A percentile compares a stretch with the other conserved stretches of the same genome.
Conservation (phyloP, 2,113 vertebrate species). For the Ophthalmolycus amberensis region DNA sequence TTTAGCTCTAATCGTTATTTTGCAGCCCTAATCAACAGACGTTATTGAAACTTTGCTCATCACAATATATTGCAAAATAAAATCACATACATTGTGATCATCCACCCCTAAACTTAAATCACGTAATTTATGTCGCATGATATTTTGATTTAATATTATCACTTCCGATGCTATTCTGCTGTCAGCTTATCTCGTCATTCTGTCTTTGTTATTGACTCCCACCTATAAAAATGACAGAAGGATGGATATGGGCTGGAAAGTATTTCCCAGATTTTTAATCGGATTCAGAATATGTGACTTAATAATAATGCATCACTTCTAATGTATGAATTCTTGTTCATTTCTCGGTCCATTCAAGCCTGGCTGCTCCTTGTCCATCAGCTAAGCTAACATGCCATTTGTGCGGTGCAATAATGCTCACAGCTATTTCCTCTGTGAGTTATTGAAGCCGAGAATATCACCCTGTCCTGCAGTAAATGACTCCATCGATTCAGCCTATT, state of each 20-base stretch:
- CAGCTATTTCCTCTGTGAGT: constrained; percentile 61
- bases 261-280: not conserved
- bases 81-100: not conserved
- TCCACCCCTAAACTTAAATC: not conserved
- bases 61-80: not conserved
- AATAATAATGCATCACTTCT: constrained; percentile 34
- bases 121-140: not conserved
- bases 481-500: constrained; percentile 58
- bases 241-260: not conserved
- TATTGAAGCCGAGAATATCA: constrained; percentile 58
- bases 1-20: not conserved
- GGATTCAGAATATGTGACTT: constrained; percentile 50
- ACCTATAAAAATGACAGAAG: not conserved
- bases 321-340: constrained; percentile 31
- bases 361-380: constrained; percentile 48
- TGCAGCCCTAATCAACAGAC: not conserved
- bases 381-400: constrained; percentile 47
- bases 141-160: not conserved
- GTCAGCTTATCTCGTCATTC: not conserved
- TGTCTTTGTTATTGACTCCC: not conserved
- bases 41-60: not conserved
- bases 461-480: constrained; percentile 62
- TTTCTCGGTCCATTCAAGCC: constrained; percentile 27
- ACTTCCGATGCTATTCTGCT: not conserved
- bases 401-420: constrained; percentile 52